Conservation (phyloP, 2,113 vertebrate genomes). For the Ranitomeya imitator region DNA sequence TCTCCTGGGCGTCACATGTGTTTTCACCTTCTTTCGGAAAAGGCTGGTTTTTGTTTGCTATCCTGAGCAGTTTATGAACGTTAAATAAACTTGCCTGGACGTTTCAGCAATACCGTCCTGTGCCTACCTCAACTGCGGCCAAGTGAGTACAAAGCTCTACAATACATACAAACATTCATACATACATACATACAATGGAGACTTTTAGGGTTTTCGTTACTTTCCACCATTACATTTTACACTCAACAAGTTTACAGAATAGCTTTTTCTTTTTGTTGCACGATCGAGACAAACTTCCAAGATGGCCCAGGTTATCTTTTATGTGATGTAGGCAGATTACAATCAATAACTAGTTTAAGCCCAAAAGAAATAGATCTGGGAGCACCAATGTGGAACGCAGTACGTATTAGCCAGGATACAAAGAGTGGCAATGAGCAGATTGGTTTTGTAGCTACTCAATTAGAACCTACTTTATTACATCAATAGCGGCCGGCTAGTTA, state of each 20-base stretch:
- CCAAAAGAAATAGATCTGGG: slow-evolving; percentile 1
- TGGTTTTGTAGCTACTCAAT: slow-evolving; percentile 17
- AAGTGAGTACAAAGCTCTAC: background rate
- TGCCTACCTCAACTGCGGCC: no score
- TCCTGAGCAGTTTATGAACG: no score
- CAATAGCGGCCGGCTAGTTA: background rate
- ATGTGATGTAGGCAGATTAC: background rate
- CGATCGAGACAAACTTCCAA: background rate
- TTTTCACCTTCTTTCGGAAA: no score
- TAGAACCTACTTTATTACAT: slow-evolving; percentile 21
- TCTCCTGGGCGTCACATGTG: no score
- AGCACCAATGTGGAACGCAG: background rate
- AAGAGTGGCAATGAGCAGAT: background rate
- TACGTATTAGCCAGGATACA: slow-evolving; percentile 21
- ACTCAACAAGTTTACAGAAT: background rate
- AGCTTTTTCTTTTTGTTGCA: background rate
- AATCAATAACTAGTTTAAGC: slow-evolving; percentile 20
- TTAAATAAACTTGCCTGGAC: no score
- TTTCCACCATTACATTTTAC: background rate
- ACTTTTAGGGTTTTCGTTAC: background rate
- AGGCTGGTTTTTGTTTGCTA: no score
- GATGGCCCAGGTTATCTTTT: background rate
- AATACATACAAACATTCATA: no score
- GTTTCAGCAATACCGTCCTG: no score
- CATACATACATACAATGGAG: background rate